phyloP scores from a whole-genome alignment of 2,113 vertebrate genomes.

The Scolopax mira region DNA sequence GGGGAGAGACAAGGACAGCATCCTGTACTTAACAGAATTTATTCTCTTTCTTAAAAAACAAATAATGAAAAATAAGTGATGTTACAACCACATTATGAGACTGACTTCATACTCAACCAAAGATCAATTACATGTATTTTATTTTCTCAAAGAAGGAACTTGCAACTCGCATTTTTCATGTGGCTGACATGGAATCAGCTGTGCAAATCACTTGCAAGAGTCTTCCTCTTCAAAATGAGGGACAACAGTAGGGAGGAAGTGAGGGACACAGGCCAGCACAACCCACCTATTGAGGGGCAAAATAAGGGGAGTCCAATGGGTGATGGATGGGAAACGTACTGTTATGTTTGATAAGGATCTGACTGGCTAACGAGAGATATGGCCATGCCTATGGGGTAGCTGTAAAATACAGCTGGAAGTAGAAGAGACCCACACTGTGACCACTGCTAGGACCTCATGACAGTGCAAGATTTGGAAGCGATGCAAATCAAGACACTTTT shows the following conservation, averaged over 20 bases:
- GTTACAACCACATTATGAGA: background rate
- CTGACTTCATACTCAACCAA: background rate
- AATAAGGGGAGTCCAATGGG: background rate
- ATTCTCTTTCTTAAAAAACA: background rate
- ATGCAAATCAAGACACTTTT: background rate
- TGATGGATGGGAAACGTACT: background rate
- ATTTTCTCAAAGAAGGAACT: background rate
- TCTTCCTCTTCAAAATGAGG: background rate
- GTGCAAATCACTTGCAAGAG: background rate
- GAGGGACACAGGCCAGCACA: background rate
- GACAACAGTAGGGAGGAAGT: background rate
- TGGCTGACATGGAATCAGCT: background rate
- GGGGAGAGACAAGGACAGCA: background rate
- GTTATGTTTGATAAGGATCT: background rate
- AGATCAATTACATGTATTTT: background rate
- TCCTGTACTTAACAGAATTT: background rate
- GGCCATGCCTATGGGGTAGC: fast-evolving
- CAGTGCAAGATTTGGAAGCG: background rate
- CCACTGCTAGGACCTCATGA: background rate
- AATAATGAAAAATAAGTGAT: background rate
- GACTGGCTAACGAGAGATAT: background rate
- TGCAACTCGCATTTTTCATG: background rate
- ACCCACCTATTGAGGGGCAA: background rate
- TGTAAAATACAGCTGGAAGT: background rate
- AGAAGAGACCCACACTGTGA: background rate